A percentile compares a stretch with the other conserved stretches of the same genome.
phyloP scores from a whole-genome alignment of 2,113 vertebrate genomes.

The Peromyscus californicus region DNA sequence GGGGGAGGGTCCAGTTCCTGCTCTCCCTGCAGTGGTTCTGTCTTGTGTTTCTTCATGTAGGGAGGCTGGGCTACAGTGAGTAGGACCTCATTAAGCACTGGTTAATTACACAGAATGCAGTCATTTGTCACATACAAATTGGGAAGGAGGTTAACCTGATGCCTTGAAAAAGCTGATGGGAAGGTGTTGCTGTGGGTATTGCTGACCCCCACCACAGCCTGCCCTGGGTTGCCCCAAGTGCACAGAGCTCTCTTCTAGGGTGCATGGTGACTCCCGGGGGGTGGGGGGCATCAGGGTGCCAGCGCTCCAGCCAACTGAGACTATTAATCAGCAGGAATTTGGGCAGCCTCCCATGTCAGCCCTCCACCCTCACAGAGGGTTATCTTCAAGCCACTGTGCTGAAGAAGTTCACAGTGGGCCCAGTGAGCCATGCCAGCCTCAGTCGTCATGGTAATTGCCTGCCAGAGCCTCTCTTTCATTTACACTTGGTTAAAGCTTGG shows the following conservation, averaged over 20 bases:
- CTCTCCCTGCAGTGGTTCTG: neutral
- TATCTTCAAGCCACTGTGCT: neutral
- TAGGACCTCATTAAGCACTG: constrained; percentile 47
- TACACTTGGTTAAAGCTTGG: constrained; percentile 6
- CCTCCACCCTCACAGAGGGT: neutral
- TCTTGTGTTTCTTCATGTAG: neutral
- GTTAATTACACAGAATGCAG: constrained; percentile 59
- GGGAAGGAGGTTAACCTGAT: neutral
- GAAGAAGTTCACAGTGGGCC: neutral
- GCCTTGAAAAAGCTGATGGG: neutral
- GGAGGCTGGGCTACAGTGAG: neutral
- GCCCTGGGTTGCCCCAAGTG: neutral
- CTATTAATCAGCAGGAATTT: neutral
- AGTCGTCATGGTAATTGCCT: constrained; percentile 4
- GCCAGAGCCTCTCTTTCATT: constrained; percentile 10
- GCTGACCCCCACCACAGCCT: neutral
- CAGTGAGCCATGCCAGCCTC: neutral
- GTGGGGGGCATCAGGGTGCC: neutral
- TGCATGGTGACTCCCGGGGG: neutral
- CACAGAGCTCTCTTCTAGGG: neutral
- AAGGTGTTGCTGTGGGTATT: rapidly evolving
- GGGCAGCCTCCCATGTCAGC: neutral
- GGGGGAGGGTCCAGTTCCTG: neutral
- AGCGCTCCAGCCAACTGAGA: neutral
- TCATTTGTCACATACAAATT: constrained; percentile 44